A percentile compares a stretch with the other conserved stretches of the same genome.
phyloP scores from a whole-genome alignment of 2,113 vertebrate species.

The Ageneiosus marmoratus region DNA sequence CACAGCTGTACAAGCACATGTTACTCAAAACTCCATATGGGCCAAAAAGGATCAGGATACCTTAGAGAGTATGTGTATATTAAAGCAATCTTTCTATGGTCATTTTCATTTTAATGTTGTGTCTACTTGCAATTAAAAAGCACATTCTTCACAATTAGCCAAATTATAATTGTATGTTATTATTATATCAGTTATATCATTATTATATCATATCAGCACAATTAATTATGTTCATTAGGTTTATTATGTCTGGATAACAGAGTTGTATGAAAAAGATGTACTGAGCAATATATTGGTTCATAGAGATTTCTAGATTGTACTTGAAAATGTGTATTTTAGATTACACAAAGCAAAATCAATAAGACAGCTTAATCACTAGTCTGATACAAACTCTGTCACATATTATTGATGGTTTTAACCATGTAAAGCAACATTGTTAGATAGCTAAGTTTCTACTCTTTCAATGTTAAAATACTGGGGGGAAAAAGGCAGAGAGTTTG shows the following conservation, averaged over 20 bases:
- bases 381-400: not conserved
- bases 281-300: not conserved
- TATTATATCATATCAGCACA: not conserved
- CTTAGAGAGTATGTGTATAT: slow-evolving; percentile 1
- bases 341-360: not conserved
- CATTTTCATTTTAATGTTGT: not conserved
- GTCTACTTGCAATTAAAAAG: slow-evolving; percentile 14
- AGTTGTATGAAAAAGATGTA: not conserved
- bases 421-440: not conserved
- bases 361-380: not conserved
- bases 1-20: slow-evolving; percentile 30
- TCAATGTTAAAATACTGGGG: not conserved
- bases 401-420: not conserved
- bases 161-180: not conserved
- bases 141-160: not conserved
- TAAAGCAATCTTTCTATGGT: not conserved
- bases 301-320: not conserved
- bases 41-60: not conserved
- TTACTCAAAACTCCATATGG: not conserved
- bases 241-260: not conserved
- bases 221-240: not conserved
- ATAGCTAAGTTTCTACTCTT: not conserved
- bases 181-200: not conserved
- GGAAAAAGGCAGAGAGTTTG: not conserved
- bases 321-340: not conserved